A percentile compares a stretch with the other conserved stretches of the same genome.
Conservation (phyloP, 2,113 vertebrate species). For the Micronisus gabar region DNA sequence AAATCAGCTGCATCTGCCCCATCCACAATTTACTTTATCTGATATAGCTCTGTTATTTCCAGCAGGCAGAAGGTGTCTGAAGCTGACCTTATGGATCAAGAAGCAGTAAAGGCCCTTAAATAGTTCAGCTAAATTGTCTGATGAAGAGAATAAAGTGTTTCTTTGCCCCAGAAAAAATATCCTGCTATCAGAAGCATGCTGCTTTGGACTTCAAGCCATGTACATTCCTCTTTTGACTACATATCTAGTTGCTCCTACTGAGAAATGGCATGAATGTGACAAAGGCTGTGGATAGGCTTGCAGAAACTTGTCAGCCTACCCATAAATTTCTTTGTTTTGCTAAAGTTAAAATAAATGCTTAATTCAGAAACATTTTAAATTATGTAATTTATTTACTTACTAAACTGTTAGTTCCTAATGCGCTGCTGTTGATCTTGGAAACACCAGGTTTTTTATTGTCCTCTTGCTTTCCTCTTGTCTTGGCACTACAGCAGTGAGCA, state of each 20-base stretch:
- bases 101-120: conserved; percentile 48
- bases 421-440: not conserved
- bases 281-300: not conserved
- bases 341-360: not conserved
- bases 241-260: not conserved
- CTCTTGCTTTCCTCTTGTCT: not conserved
- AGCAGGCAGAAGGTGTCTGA: conserved; percentile 11
- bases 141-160: not conserved
- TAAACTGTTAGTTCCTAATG: not conserved
- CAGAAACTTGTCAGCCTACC: not conserved
- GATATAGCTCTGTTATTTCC: not conserved
- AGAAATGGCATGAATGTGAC: not conserved
- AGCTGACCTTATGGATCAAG: conserved; percentile 1
- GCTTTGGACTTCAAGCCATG: not conserved
- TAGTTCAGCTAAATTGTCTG: not conserved
- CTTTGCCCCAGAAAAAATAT: not conserved
- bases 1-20: not conserved
- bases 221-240: not conserved
- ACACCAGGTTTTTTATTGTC: not conserved
- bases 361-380: not conserved
- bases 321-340: not conserved
- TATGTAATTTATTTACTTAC: not conserved
- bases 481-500: not conserved
- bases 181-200: not conserved
- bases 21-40: not conserved